Base-by-base conservation (phyloP, 30 jellyfish, hydroid and myxozoan genomes). In the Aurelia sp. region DNA sequence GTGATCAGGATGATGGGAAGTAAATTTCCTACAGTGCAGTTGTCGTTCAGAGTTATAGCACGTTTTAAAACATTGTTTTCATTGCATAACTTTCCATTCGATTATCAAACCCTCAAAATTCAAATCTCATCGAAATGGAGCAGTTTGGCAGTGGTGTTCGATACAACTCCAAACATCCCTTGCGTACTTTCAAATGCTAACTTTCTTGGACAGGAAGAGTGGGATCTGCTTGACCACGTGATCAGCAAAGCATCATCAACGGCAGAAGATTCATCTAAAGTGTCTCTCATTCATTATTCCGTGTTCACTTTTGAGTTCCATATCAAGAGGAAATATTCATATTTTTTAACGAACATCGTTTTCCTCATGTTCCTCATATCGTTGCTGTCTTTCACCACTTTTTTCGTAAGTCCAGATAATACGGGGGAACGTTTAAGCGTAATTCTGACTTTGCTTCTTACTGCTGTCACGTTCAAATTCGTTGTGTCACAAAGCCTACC, bases 401-500 rank as follows among this genome's bases (percentile, higher is more conserved):
- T 91, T 62, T 93, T 89, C 73, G 78, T 91, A 74, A 78, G 78
- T 27, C 92, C 87, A 4, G 79, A 77, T 37, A 84, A 61, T 81
- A 78, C 84, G 71, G 98, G 98, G 58, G 92, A 91, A 52, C 82
- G 98, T 47, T 91, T 91, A 21, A 76, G 98, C 64, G 98, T 91
- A 52, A 91, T 93, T 60, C 84, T 91, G 3, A 91, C 98, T 4
- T 86, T 91, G 40, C 89, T 91, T 0, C 96, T 91, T 63, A 91
- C 98, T 15, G 98, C 92, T 13, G 98, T 91, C 22, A 93, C 98
- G 27, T 91, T 91, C 86, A 91, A 91, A 61, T 86, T 86, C 31
- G 92, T 91, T 40, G 98, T 91, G 63, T 91, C 98, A 18, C 92
- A 93, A 50, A 91, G 92, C 64, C 81, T 91, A 70, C 98, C 98